Evolutionary conservation across 1,140 invertebrate species (phyloP).

Genomic region (Nasonia longicornis): DNA sequence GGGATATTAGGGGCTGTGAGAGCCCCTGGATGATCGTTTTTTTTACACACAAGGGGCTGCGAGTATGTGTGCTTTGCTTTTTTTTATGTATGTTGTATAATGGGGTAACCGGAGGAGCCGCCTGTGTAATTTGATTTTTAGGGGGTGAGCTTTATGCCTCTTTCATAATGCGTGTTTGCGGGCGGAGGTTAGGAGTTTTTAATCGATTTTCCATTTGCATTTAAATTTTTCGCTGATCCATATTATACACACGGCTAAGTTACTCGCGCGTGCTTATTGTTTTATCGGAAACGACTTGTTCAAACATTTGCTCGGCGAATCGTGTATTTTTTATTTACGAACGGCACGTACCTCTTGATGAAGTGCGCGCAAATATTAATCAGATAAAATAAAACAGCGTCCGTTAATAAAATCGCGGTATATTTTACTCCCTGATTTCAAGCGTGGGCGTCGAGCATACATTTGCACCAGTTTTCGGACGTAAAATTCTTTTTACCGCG

Average conservation of each 20-base stretch:
- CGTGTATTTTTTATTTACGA: neutral
- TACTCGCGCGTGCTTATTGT: neutral
- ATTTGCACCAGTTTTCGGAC: no score
- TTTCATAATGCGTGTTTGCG: neutral
- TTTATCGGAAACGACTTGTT: neutral
- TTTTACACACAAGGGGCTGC: neutral
- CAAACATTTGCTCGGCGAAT: no score
- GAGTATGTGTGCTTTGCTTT: neutral
- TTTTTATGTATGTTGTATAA: neutral
- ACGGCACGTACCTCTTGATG: neutral
- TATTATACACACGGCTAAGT: neutral
- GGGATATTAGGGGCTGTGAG: conserved; percentile 2
- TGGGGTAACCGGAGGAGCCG: neutral
- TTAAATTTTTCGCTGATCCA: no score
- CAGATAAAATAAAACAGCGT: neutral
- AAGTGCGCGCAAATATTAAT: neutral
- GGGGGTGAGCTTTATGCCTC: neutral
- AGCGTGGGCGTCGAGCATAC: no score
- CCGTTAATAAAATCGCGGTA: no score
- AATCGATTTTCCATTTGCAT: neutral
- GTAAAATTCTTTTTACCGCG: no score
- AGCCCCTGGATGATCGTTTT: neutral
- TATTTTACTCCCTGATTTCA: no score
- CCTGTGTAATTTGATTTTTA: neutral
- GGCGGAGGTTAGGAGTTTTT: no score